A percentile compares a stretch with the other conserved stretches of the same genome.
Evolutionary conservation across 2,888 invertebrate genomes (phyloP).

Genomic region (Gortyna flavago): DNA sequence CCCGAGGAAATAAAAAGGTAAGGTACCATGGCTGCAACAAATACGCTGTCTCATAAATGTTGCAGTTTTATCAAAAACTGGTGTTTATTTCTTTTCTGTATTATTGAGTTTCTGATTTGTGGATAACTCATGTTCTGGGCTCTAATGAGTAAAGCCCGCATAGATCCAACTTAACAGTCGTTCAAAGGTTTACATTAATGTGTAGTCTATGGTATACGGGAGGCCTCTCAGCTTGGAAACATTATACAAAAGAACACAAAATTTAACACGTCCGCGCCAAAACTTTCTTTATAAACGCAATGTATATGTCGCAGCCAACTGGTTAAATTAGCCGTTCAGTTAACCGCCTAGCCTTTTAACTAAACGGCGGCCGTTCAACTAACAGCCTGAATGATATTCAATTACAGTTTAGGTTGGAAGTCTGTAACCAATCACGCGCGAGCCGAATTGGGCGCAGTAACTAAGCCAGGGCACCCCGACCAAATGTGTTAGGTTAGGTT

Average conservation of each 20-base stretch:
- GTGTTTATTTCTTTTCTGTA: not conserved
- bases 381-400: too few relatives aligned
- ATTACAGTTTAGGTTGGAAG: too few relatives aligned
- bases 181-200: not conserved
- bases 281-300: constrained; percentile 21
- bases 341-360: too few relatives aligned
- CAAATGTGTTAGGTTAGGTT: too few relatives aligned
- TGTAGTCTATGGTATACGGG: not conserved
- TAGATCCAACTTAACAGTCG: not conserved
- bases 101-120: not conserved
- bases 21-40: not conserved
- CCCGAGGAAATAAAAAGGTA: not conserved
- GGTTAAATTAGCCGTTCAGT: too few relatives aligned
- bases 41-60: not conserved
- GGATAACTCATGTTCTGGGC: not conserved
- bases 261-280: not conserved
- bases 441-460: too few relatives aligned
- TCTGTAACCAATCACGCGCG: too few relatives aligned
- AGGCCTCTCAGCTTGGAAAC: not conserved
- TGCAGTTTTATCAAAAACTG: not conserved
- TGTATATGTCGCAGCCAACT: too few relatives aligned
- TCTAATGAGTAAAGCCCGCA: not conserved
- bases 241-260: not conserved
- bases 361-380: too few relatives aligned
- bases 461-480: too few relatives aligned